These are phyloP conservation scores for Dasypogon diadema DNA, from an alignment of 2,888 invertebrate genomes.

Conservation along the genomic window DNA sequence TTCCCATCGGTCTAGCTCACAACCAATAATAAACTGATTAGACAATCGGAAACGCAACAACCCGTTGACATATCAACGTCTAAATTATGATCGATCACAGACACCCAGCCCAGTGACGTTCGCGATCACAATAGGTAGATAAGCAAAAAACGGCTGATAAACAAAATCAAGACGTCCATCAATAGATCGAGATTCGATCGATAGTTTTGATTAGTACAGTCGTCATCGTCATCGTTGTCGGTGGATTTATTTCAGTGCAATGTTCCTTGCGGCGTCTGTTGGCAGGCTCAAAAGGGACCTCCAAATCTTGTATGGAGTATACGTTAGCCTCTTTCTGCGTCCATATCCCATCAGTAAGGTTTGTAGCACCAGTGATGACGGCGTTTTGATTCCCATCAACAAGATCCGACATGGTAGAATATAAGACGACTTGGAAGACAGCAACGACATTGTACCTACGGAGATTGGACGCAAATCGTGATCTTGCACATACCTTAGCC, in stretches of 20 bases:
- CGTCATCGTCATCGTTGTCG: slow-evolving; percentile 5
- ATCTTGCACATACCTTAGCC: slow-evolving; percentile 52
- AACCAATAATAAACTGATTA: slow-evolving; percentile 25
- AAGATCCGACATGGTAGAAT: slow-evolving; percentile 38
- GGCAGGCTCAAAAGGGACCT: slow-evolving; percentile 25
- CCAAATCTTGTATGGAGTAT: not conserved
- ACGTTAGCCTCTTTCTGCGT: slow-evolving; percentile 24
- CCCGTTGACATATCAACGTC: slow-evolving; percentile 54
- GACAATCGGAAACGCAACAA: slow-evolving; percentile 25
- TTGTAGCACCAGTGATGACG: slow-evolving; percentile 42
- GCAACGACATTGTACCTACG: slow-evolving; percentile 45
- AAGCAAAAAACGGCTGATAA: slow-evolving; percentile 32
- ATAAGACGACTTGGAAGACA: slow-evolving; percentile 42
- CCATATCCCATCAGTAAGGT: slow-evolving; percentile 6
- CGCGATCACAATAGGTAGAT: slow-evolving; percentile 54
- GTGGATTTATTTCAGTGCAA: not conserved
- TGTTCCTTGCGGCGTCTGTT: slow-evolving; percentile 17
- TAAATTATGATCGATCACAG: slow-evolving; percentile 55
- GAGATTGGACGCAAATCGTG: slow-evolving; percentile 52
- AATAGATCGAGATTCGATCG: slow-evolving; percentile 29
- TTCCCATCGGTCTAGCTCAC: not conserved
- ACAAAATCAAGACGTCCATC: slow-evolving; percentile 50
- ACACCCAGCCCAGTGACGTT: slow-evolving; percentile 43
- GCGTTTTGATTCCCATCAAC: slow-evolving; percentile 52
- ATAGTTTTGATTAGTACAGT: slow-evolving; percentile 51